phyloP scores from a whole-genome alignment of 1,140 invertebrate species.

The Berghia stephanieae region DNA sequence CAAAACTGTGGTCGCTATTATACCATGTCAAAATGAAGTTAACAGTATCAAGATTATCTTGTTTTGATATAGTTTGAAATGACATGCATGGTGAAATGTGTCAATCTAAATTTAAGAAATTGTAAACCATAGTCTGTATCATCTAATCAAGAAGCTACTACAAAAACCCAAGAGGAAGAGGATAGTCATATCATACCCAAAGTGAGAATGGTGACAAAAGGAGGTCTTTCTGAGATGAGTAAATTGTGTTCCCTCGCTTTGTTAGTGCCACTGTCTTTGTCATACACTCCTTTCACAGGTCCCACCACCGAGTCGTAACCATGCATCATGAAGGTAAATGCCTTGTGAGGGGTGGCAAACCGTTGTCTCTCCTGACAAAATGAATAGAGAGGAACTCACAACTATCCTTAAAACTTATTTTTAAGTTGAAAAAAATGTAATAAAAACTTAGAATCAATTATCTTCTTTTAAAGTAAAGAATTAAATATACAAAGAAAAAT shows the following conservation, averaged over 20 bases:
- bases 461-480: no score
- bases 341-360: conserved; percentile 85
- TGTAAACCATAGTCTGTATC: no score
- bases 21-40: no score
- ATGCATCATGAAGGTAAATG: conserved; percentile 86
- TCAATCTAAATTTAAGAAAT: no score
- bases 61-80: no score
- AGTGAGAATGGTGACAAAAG: conserved; percentile 90
- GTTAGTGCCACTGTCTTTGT: conserved; percentile 70
- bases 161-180: not conserved
- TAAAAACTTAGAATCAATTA: no score
- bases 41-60: no score
- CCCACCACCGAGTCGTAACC: conserved; percentile 88
- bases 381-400: not conserved
- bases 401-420: not conserved
- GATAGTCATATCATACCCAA: conserved; percentile 69
- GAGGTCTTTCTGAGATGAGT: conserved; percentile 83
- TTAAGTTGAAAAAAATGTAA: conserved; percentile 15
- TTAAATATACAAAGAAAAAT: no score
- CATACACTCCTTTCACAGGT: conserved; percentile 87
- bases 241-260: conserved; percentile 86
- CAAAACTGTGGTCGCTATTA: no score
- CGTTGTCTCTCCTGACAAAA: conserved; percentile 73
- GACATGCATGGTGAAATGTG: no score
- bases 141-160: not conserved